Percentiles rank a stretch among this genome's conserved stretches.
These are phyloP conservation scores for Cirrhinus molitorella DNA, from an alignment of 2,797 vertebrate genomes.

Conservation along the genomic window DNA sequence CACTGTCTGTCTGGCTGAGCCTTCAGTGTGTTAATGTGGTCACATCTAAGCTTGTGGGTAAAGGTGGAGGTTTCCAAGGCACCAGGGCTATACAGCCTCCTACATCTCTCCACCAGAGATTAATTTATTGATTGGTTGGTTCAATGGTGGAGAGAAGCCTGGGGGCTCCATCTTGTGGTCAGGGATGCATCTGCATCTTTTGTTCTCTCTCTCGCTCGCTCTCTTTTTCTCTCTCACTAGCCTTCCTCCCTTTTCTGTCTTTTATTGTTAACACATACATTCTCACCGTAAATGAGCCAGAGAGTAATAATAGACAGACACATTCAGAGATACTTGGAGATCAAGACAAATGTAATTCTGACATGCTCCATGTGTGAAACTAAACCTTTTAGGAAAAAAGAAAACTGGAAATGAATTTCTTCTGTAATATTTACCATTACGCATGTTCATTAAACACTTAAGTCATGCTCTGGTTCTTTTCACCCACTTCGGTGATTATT, in stretches of 20 bases:
- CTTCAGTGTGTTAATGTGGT: conserved; percentile 56
- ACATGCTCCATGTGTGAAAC: conserved; percentile 29
- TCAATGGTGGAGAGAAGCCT: conserved; percentile 62
- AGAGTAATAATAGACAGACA: conserved; percentile 18
- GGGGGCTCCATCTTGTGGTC: conserved; percentile 71
- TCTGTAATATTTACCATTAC: conserved; percentile 17
- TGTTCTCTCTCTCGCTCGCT: neutral
- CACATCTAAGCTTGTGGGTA: conserved; percentile 56
- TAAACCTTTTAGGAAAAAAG: conserved; percentile 13
- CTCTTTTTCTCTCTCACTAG: neutral
- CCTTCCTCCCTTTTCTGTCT: neutral
- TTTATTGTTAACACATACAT: conserved; percentile 16
- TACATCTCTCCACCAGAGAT: conserved; percentile 49
- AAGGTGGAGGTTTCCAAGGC: conserved; percentile 54
- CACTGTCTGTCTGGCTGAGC: conserved; percentile 30
- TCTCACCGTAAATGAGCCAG: conserved; percentile 12
- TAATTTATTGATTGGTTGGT: conserved; percentile 64
- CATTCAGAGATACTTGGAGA: neutral
- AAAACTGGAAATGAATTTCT: conserved; percentile 14
- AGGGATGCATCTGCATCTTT: conserved; percentile 48
- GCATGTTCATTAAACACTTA: conserved; percentile 49
- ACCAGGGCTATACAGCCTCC: conserved; percentile 31
- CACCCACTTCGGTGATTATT: conserved; percentile 36
- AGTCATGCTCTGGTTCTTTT: conserved; percentile 49
- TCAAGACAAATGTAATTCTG: conserved; percentile 30